Evolutionary conservation across 2,113 vertebrate species (phyloP).

Genomic region (Ammodytes dubius): DNA sequence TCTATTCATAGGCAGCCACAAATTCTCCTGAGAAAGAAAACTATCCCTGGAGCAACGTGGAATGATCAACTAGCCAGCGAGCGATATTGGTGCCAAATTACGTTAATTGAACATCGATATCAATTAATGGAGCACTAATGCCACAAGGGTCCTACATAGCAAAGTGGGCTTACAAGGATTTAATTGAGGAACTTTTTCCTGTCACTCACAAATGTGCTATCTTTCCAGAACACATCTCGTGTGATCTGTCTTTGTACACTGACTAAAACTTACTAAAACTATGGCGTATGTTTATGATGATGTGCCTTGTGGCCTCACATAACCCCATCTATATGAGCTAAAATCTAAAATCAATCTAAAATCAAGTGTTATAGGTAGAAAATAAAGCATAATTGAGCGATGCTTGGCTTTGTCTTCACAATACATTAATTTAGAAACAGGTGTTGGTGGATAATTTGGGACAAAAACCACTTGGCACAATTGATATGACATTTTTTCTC

Average conservation of each 20-base stretch:
- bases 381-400: not conserved
- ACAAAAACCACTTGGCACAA: constrained; percentile 15
- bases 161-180: constrained; percentile 48
- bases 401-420: not conserved
- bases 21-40: constrained; percentile 33
- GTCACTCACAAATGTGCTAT: not conserved
- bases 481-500: constrained; percentile 21
- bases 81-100: constrained; percentile 40
- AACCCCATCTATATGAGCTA: not conserved
- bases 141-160: constrained; percentile 60
- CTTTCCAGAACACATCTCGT: not conserved
- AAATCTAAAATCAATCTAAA: not conserved
- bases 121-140: constrained; percentile 41
- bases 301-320: not conserved
- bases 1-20: constrained; percentile 25
- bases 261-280: not conserved
- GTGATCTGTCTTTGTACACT: not conserved
- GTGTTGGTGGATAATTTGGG: not conserved
- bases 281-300: not conserved
- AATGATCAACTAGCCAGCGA: constrained; percentile 41
- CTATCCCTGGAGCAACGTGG: constrained; percentile 32
- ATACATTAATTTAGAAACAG: not conserved
- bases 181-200: constrained; percentile 10
- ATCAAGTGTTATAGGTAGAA: not conserved
- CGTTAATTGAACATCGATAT: constrained; percentile 53